Percentiles rank a stretch among this genome's conserved stretches.
Evolutionary conservation across 2,797 vertebrate genomes (phyloP).

Genomic region (Tadarida brasiliensis): DNA sequence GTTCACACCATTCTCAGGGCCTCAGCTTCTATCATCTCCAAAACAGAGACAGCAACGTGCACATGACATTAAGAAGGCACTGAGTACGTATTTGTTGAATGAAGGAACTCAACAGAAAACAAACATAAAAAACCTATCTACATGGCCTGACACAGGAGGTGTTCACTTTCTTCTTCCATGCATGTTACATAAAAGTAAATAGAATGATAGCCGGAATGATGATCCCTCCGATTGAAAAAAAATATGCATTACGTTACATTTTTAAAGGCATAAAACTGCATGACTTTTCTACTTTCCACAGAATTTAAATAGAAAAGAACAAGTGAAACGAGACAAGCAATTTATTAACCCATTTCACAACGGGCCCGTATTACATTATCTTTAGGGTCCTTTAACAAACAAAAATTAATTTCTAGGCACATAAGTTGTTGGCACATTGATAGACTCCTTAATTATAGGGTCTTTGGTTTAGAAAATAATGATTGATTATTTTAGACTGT

Average conservation of each 20-base stretch:
- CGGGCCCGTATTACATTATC: constrained; percentile 66
- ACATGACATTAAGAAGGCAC: not conserved
- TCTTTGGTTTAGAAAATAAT: constrained; percentile 84
- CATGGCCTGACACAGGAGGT: not conserved
- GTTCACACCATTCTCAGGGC: not conserved
- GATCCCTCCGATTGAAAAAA: not conserved
- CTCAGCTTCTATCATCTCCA: not conserved
- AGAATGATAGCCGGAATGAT: not conserved
- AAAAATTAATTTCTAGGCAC: constrained; percentile 82
- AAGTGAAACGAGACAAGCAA: constrained; percentile 56
- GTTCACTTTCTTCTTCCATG: not conserved
- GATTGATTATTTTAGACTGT: constrained; percentile 80
- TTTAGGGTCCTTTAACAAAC: constrained; percentile 80
- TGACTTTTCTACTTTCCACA: not conserved
- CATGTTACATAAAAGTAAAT: not conserved
- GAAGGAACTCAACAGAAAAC: not conserved
- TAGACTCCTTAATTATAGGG: constrained; percentile 81
- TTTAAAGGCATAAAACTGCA: not conserved
- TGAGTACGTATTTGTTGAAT: not conserved
- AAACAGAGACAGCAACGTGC: not conserved
- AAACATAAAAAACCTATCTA: not conserved
- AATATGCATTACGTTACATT: not conserved
- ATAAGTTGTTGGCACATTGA: constrained; percentile 80
- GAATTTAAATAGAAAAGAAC: constrained; percentile 69
- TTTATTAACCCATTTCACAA: constrained; percentile 71